phyloP scores from a whole-genome alignment of 2,888 invertebrate species.

The Acleris literana region DNA sequence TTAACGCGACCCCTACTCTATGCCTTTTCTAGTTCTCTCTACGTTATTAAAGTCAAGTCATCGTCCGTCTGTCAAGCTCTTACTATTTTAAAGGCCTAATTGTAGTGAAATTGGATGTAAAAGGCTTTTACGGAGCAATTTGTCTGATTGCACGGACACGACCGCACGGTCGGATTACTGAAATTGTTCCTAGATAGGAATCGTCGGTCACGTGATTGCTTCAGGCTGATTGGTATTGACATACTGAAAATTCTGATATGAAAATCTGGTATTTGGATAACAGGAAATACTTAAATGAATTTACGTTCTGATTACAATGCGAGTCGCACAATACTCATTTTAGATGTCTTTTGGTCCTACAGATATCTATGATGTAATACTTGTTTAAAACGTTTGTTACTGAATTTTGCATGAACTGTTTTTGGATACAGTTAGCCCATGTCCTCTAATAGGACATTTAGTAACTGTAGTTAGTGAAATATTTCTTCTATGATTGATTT shows the following conservation, averaged over 20 bases:
- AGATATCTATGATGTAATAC: no score
- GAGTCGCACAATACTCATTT: no score
- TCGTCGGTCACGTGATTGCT: background rate
- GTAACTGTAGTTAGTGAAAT: no score
- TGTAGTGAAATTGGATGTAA: conserved; percentile 53
- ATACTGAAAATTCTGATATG: background rate
- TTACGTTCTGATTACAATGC: no score
- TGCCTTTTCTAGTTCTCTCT: conserved; percentile 39
- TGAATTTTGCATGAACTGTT: no score
- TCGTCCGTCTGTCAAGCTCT: conserved; percentile 53
- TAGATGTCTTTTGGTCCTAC: no score
- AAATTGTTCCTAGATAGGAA: conserved; percentile 10
- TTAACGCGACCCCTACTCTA: conserved; percentile 39
- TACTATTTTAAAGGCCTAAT: conserved; percentile 59
- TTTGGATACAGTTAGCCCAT: no score
- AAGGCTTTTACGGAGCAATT: conserved; percentile 57
- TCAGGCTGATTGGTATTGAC: background rate
- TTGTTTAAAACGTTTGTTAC: no score
- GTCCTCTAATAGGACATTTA: no score
- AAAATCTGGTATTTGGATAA: no score
- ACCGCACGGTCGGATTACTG: conserved; percentile 31
- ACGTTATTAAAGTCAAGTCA: conserved; percentile 51
- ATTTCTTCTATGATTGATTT: no score
- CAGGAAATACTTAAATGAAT: no score
- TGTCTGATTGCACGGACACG: conserved; percentile 51